Base-by-base conservation (phyloP, 2,888 invertebrate genomes). In the Zonitis immaculata region DNA sequence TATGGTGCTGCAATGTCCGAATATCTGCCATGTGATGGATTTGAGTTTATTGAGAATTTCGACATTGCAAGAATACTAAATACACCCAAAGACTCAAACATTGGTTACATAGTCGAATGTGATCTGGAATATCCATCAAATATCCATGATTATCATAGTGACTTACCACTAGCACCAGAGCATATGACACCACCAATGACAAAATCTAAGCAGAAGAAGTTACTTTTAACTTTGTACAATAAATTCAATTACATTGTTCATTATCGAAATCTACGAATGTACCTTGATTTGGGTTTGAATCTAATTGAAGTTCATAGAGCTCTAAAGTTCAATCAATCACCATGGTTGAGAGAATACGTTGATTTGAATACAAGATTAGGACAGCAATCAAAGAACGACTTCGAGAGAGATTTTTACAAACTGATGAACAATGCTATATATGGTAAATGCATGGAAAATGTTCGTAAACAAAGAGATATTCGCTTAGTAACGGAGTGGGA, bases 101-200 rank as follows among this genome's bases (percentile, higher is more conserved):
- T 48, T n/a, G 71, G 70, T 0, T 73, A 76, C 50, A 50, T 76
- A 16, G 59, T 42, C 2, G 49, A 43, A 43, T 11, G 18, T 18
- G 49, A 43, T 49, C 7, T 49, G 0, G 16, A 68, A 16, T 74
- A 76, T 59, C 72, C 72, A 3, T 25, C 59, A 16, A 49, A 65
- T 26, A 51, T 73, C 25, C 72, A 75, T 46, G 60, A 66, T 11
- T 12, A 12, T n/a, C 72, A 51, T 42, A 47, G n/a, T 25, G 51
- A 51, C 18, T 30, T 45, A n/a, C 35, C 47, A n/a, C 51, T 50
- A 8, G 44, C 50, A 16, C 25, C 43, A 8, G 7, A 22, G 4
- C 12, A 46, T 28, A 51, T 49, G 20, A 44, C n/a, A 18, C 42
- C 46, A 18, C 42, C 44, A 27, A 47, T 20, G 9, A 7, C 42